Base-by-base conservation (phyloP, 2,797 vertebrate genomes). In the Orientallactaga sibirica region DNA sequence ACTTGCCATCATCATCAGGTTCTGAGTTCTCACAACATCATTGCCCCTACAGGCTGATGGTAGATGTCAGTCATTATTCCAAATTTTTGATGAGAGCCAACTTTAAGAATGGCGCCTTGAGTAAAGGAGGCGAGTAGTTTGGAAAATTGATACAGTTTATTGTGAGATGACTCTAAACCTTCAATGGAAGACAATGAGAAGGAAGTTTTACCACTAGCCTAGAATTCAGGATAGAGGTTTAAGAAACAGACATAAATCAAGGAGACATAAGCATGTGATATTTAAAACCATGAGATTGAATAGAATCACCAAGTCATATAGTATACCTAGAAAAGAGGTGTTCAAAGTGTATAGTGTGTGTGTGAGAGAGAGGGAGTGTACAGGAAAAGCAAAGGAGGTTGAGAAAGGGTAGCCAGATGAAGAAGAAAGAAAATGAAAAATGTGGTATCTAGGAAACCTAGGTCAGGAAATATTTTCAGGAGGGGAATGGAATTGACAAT, bases 201-300 rank as follows among this genome's bases (percentile, higher is more conserved):
- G 1, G 20, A 93, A 33, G 16, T 73, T 73, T 88, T 68, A 76
- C 33, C n/a, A 92, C 41, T 15, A 74, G 25, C 14, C 70, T 91
- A 15, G 52, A 73, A 94, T 88, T 64, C 71, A 92, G 66, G 15
- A 82, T 86, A 52, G 33, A 82, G n/a, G 9, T 86, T 90, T 33
- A 55, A 86, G 41, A n/a, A 27, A 77, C 71, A 86, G 3, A n/a
- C 48, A 85, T 25, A 86, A 62, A 74, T 66, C 52, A 25, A 6
- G 20, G 37, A 75, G 62, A 79, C 67, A 89, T 78, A 70, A 89
- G 43, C 24, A 55, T 29, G 66, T 55, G 7, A 22, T 88, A 67
- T 33, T 85, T 94, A 81, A 85, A 90, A 41, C 16, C 41, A 75
- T 37, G 33, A 37, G 33, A 37, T 37, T 37, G 33, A 37, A 37